Evolutionary conservation across 2,888 invertebrate species (phyloP), one percentile per base, ranked within the genome.

Genomic region (Tachina grossa): DNA sequence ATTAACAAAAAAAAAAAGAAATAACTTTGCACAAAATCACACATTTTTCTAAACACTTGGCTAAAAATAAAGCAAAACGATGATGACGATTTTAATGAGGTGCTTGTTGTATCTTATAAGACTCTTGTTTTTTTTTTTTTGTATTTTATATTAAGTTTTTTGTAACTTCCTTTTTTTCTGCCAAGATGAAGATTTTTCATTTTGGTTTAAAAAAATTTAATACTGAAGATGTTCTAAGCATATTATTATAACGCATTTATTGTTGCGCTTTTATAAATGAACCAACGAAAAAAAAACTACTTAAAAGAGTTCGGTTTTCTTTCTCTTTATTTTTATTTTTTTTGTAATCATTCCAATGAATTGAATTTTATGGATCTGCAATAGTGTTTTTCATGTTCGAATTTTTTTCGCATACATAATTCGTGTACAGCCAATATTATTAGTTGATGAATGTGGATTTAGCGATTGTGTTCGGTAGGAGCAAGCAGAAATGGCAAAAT

Each of bases 81-180:
- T 55, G 68, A 77, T 57, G 55, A 77, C 51, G 55, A 41, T 68
- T 74, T 74, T 81, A 85, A 85, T 74, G 77, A 81, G 84, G 74
- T 85, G 77, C 84, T 77, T 81, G 84, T 77, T 80, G 68, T 57
- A 63, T 63, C 69, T 53, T 65, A n/a, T n/a, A 84, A 81, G 41
- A 59, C 66, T 75, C 6, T 31, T 31, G 5, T 31, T 6, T 31
- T 31, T 31, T 31, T 6, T 31, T 31, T 78, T 77, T 80, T 80
- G 63, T 59, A 51, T 71, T 74, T 57, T 57, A 61, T 63, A 74
- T 74, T 55, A 66, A 74, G 31, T 78, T 59, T 66, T 49, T 57
- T 84, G 61, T 51, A 59, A 31, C 31, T 63, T 53, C 63, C 71
- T 55, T 43, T 66, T 65, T 59, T 74, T 45, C n/a, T 9, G 8